phyloP scores from a whole-genome alignment of 2,113 vertebrate species.

The Clarias magur region DNA sequence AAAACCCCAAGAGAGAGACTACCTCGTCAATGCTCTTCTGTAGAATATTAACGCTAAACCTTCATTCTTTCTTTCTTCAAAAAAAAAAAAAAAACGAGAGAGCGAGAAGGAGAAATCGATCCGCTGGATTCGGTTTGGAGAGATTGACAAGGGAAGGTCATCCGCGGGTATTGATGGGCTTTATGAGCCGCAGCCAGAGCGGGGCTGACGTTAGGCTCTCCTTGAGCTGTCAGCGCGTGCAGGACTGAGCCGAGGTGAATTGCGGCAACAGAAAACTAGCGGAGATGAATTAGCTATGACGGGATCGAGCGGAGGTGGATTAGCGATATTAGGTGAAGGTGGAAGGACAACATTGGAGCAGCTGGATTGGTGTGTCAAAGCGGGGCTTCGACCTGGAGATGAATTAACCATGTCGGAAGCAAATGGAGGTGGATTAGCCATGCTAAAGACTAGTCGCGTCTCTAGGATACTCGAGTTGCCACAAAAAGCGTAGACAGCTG shows the following conservation, averaged over 20 bases:
- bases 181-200: neutral
- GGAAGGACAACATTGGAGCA: neutral
- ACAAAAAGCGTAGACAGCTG: too few species aligned
- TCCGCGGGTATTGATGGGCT: neutral
- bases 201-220: conserved; percentile 30
- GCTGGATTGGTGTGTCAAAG: neutral
- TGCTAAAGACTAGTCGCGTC: too few species aligned
- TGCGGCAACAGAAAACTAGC: neutral
- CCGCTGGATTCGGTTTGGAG: neutral
- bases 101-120: neutral
- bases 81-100: neutral
- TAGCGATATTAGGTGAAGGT: neutral
- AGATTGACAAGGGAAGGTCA: conserved; percentile 19
- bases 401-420: neutral
- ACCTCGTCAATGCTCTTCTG: neutral
- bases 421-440: too few species aligned
- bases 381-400: neutral
- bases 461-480: too few species aligned
- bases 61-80: neutral
- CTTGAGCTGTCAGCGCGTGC: conserved; percentile 29
- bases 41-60: neutral
- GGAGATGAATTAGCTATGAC: neutral
- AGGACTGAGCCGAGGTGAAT: conserved; percentile 10
- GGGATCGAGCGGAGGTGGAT: neutral
- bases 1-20: neutral